phyloP scores from a whole-genome alignment of 2,113 vertebrate genomes.

The Trachemys scripta region DNA sequence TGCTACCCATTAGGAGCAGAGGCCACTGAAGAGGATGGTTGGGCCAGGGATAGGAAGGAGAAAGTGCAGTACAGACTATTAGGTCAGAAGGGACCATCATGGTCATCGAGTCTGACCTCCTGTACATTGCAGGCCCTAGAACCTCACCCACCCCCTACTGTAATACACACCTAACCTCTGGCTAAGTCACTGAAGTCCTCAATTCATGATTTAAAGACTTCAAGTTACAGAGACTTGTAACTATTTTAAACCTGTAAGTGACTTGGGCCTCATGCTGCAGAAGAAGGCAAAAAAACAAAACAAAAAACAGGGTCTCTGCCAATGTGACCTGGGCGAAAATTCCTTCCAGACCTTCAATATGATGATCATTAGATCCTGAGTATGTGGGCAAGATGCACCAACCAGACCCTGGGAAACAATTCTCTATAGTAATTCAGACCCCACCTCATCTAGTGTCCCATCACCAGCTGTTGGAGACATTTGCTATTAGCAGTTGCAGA shows the following conservation, averaged over 20 bases:
- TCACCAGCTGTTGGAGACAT: not conserved
- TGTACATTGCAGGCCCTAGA: not conserved
- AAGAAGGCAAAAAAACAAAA: not conserved
- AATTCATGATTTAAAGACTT: not conserved
- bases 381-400: not conserved
- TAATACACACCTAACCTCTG: not conserved
- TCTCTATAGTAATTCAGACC: not conserved
- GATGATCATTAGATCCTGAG: not conserved
- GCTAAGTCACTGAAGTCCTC: not conserved
- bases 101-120: not conserved
- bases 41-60: not conserved
- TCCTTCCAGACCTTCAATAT: not conserved
- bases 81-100: not conserved
- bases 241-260: not conserved
- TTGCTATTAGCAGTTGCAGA: not conserved
- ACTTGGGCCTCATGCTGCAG: not conserved
- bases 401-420: not conserved
- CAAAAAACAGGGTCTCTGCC: not conserved
- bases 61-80: not conserved
- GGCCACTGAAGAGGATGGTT: no score
- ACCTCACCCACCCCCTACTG: not conserved
- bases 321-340: not conserved
- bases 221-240: not conserved
- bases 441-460: not conserved
- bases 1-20: not conserved